Percentiles rank a stretch among this genome's conserved stretches.
These are phyloP conservation scores for Ophion ventricosus DNA, from an alignment of 2,888 invertebrate species.

Conservation along the genomic window DNA sequence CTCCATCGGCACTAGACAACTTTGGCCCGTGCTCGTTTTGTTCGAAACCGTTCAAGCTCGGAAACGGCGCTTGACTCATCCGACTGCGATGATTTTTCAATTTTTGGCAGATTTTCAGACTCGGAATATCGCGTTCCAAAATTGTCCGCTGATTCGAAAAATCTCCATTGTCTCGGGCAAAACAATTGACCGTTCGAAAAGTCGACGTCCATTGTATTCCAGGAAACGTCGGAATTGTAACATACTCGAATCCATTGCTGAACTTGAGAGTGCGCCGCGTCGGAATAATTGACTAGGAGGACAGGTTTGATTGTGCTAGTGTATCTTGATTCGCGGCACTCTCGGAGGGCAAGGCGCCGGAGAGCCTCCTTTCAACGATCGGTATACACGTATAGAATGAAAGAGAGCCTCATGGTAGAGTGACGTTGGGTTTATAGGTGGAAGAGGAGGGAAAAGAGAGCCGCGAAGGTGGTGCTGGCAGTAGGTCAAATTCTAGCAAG, in stretches of 20 bases:
- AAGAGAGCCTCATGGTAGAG: slow-evolving; percentile 45
- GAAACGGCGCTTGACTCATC: neutral
- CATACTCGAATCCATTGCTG: neutral
- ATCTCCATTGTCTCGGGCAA: too few species aligned
- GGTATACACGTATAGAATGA: slow-evolving; percentile 13
- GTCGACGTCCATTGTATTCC: neutral
- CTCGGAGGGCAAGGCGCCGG: neutral
- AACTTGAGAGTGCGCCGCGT: neutral
- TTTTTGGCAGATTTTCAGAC: neutral
- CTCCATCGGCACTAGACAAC: too few species aligned
- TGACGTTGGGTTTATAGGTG: slow-evolving; percentile 34
- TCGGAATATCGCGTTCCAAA: neutral
- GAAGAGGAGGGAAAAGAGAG: slow-evolving; percentile 20
- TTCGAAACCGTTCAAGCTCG: neutral
- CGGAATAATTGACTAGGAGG: neutral
- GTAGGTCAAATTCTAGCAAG: slow-evolving; percentile 66
- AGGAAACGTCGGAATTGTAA: neutral
- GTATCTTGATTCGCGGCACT: neutral
- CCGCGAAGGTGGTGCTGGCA: slow-evolving; percentile 48
- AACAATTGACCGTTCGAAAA: neutral
- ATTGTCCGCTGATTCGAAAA: neutral
- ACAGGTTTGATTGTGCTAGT: neutral
- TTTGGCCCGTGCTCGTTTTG: neutral
- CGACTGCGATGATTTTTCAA: neutral
- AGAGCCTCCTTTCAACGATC: slow-evolving; percentile 6